Base-by-base conservation (phyloP, 37 sponge, comb jelly and placozoan species). In the Cliona cf. orientalis region DNA sequence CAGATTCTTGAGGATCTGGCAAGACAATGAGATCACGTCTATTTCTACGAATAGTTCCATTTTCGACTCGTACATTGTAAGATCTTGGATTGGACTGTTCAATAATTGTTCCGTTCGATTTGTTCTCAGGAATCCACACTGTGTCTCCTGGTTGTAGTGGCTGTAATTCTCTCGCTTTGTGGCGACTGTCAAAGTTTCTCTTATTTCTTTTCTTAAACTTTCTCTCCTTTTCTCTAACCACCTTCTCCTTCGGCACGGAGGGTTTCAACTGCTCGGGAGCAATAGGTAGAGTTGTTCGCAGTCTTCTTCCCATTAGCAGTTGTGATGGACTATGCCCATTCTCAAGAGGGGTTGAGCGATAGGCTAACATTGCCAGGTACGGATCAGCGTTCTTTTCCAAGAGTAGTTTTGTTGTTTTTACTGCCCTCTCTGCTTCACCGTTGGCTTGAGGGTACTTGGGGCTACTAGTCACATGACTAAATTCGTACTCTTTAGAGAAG, bases 251-350 rank as follows among this genome's bases (percentile, higher is more conserved):
- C 21, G 79, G 79, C 23, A 60, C n/a, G 33, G n/a, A 66, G 7
- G 79, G 68, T 4, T 42, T 23, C 2, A 79, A 55, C 33, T 12
- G 68, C 6, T 66, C 34, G 2, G 79, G 34, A 31, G 39, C 22
- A 37, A 66, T 65, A 3, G 68, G 79, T 7, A 69, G 31, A 35
- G 46, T 77, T 40, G 86, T 77, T 19, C 78, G 78, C 34, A 77
- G 38, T 34, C 12, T 85, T 53, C 64, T 42, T 39, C 87, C 49
- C 87, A 86, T 86, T 44, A 86, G 26, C 33, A 86, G 81, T 43
- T 87, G 72, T 73, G 81, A 80, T 34, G 88, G 88, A 43, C 81
- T 80, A 36, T 80, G 80, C 36, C 80, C 87, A 79, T 59, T 77
- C 63, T 73, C 43, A 46, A 82, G 31, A 23, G 89, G 78, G 9